phyloP scores from a whole-genome alignment of 92 coral and sea anemone species.

The Zoanthus sansibaricus region DNA sequence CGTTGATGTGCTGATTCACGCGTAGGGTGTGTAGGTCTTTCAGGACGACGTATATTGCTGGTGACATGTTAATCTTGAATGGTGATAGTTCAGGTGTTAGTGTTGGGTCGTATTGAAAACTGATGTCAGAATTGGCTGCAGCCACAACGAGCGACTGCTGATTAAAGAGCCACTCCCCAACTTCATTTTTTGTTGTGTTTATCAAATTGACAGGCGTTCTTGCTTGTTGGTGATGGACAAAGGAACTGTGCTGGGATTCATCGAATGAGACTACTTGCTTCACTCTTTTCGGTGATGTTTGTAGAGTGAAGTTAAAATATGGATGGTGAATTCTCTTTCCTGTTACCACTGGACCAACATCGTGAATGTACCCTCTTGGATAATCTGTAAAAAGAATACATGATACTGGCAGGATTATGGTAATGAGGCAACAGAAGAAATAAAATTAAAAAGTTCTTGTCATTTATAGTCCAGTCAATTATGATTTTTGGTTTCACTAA shows the following conservation, averaged over 20 bases:
- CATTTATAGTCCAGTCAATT: conserved; percentile 3
- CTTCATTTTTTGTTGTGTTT: conserved; percentile 2
- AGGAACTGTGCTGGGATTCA: conserved; percentile 2
- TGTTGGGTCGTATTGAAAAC: background rate
- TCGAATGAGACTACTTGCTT: conserved; percentile 5
- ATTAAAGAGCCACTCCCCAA: conserved; percentile 6
- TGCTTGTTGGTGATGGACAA: conserved; percentile 6
- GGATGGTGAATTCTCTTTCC: conserved; percentile 2
- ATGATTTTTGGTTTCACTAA: background rate
- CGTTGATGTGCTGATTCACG: background rate
- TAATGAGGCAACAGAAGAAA: background rate
- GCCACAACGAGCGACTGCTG: conserved; percentile 1
- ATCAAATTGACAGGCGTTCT: background rate
- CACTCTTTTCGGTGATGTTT: conserved; percentile 5
- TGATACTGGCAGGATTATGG: background rate
- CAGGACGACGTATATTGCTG: background rate
- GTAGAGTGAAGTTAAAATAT: background rate
- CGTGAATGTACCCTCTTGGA: conserved; percentile 6
- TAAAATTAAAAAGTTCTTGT: background rate
- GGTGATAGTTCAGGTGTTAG: background rate
- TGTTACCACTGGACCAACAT: conserved; percentile 6
- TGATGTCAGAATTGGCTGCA: conserved; percentile 6
- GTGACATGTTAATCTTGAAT: conserved; percentile 1
- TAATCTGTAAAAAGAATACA: background rate
- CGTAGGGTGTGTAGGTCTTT: background rate